Base-by-base conservation (phyloP, 2,888 invertebrate species). In the Cepaea hortensis region DNA sequence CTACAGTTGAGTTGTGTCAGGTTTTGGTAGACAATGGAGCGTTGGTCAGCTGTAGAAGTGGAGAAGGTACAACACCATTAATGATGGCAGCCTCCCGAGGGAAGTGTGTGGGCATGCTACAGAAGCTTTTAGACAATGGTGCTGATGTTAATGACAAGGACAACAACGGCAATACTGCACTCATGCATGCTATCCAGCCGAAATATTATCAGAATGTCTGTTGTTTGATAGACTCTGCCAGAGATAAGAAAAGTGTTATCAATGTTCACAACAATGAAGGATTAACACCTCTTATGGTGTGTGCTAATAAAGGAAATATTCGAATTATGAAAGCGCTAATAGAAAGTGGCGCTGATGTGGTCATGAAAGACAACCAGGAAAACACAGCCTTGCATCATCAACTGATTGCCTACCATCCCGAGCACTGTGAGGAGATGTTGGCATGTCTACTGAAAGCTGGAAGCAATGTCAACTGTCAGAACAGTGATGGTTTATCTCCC, bases 401-500 rank as follows among this genome's bases (percentile, higher is more conserved):
- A 73, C 18, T 73, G 35, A 11, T 11, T 20, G 5, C n/a, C 4
- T 73, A n/a, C n/a, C n/a, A 4, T 73, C n/a, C 73, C 3, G 23
- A 73, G 55, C 4, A 55, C 55, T 6, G 9, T 23, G n/a, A n/a
- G 13, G 11, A 73, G 35, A 73, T 23, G 4, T 9, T 73, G 23
- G 23, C n/a, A 23, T n/a, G 4, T 73, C 35, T 73, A 4, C 18
- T 73, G 5, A 13, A 13, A 23, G 73, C 73, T 73, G 73, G 73
- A 5, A 73, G 73, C n/a, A 3, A 73, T 73, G 73, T 73, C 9
- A 73, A 73, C 73, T 73, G 73, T 4, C 73, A 73, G n/a, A 73
- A 73, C 73, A 23, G 35, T n/a, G n/a, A n/a, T 73, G 73, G 73
- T 23, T 73, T 73, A n/a, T 73, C 73, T 23, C 73, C 73, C 73